Conservation (phyloP, 2,113 vertebrate genomes). For the Rhineura floridana region DNA sequence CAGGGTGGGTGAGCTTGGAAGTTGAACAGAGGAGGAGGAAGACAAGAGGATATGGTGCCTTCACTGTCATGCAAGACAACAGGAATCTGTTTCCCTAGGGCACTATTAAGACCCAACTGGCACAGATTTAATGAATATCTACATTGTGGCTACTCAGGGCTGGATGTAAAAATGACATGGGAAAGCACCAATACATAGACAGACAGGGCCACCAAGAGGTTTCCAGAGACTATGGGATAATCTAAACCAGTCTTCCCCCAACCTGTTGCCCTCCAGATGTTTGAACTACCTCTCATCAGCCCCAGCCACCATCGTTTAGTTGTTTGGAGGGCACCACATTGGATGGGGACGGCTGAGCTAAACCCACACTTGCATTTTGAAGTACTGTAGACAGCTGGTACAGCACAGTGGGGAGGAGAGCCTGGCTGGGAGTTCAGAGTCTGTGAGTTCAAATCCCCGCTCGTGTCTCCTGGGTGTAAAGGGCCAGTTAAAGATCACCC, state of each 20-base stretch:
- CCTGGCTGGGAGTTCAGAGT: too few relatives aligned
- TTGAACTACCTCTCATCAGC: too few relatives aligned
- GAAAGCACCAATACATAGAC: not conserved
- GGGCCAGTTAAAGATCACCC: too few relatives aligned
- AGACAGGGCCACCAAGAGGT: not conserved
- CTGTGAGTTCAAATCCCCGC: too few relatives aligned
- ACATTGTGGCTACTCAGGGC: conserved; percentile 16
- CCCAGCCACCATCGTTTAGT: too few relatives aligned
- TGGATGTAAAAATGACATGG: not conserved
- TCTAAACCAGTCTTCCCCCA: not conserved
- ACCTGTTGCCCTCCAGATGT: too few relatives aligned
- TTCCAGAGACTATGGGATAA: not conserved
- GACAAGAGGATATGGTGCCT: not conserved
- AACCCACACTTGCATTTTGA: not conserved
- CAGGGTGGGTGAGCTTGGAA: conserved; percentile 27
- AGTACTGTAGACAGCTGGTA: not conserved
- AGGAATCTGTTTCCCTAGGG: conserved; percentile 19
- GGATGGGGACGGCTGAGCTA: too few relatives aligned
- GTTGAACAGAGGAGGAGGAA: not conserved
- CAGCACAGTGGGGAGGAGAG: too few relatives aligned
- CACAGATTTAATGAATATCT: conserved; percentile 2
- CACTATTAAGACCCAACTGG: conserved; percentile 18
- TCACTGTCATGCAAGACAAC: not conserved
- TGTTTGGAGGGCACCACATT: too few relatives aligned
- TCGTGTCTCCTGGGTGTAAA: too few relatives aligned